Conservation (phyloP, 2,797 vertebrate species). For the Lepilemur septentrionalis region DNA sequence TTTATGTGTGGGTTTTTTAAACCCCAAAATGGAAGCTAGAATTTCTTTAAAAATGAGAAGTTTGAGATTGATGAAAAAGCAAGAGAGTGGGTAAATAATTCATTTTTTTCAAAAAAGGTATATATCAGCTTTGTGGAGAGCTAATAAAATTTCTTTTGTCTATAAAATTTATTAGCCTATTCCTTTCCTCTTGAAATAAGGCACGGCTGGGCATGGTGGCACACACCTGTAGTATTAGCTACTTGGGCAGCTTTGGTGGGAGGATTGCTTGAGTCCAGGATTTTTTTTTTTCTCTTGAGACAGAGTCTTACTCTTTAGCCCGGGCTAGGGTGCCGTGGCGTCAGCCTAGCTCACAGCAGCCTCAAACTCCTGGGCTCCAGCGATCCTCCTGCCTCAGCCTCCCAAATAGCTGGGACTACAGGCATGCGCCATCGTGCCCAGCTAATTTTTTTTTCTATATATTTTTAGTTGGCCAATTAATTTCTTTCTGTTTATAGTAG, state of each 20-base stretch:
- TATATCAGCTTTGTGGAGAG: conserved; percentile 9
- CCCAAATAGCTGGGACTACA: too few relatives aligned
- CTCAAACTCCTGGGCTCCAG: too few relatives aligned
- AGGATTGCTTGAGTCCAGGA: background rate
- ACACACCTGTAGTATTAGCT: too few relatives aligned
- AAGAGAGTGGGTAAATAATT: background rate
- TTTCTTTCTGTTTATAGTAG: too few relatives aligned
- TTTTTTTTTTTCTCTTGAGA: too few relatives aligned
- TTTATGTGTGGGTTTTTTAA: background rate
- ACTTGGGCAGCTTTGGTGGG: background rate
- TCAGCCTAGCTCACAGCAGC: too few relatives aligned
- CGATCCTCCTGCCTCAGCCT: too few relatives aligned
- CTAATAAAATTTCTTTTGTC: background rate
- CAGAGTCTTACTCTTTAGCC: too few relatives aligned
- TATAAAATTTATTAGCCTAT: background rate
- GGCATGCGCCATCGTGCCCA: too few relatives aligned
- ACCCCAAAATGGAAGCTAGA: background rate
- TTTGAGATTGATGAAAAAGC: conserved; percentile 15
- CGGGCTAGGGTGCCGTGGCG: too few relatives aligned
- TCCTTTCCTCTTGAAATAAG: conserved; percentile 23
- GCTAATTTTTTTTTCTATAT: too few relatives aligned
- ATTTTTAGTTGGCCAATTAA: too few relatives aligned
- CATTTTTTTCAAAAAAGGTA: background rate
- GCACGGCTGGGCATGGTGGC: background rate
- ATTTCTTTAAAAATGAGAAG: background rate